Evolutionary conservation across 2,113 vertebrate genomes (phyloP).

Genomic region (Vidua chalybeata): DNA sequence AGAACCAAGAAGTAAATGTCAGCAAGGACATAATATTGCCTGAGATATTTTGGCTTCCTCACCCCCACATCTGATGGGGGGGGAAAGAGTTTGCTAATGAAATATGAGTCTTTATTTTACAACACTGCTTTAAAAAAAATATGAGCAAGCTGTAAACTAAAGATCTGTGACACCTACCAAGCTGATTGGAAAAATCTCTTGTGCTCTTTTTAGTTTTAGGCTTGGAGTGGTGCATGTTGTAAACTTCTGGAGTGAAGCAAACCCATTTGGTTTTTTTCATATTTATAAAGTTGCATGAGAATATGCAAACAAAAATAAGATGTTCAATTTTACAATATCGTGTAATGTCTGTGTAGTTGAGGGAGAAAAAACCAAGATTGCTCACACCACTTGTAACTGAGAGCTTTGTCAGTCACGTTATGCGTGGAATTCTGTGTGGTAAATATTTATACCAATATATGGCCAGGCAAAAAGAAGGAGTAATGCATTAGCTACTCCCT

Average conservation of each 20-base stretch:
- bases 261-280: background rate
- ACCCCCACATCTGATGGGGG: background rate
- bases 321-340: background rate
- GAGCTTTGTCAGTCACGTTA: background rate
- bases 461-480: background rate
- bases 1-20: background rate
- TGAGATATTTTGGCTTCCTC: background rate
- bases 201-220: background rate
- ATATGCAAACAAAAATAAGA: background rate
- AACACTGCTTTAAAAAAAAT: background rate
- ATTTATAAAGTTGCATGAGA: background rate
- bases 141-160: background rate
- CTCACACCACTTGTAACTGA: background rate
- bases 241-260: background rate
- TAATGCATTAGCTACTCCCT: background rate
- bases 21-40: background rate
- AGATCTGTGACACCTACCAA: background rate
- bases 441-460: background rate
- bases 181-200: background rate
- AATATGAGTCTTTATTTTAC: background rate
- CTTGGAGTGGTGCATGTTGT: background rate
- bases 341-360: background rate
- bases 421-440: background rate
- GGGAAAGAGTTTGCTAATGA: background rate
- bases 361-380: background rate